A percentile compares a stretch with the other conserved stretches of the same genome.
Conservation (phyloP, 2,797 vertebrate species). For the Gymnothorax javanicus region DNA sequence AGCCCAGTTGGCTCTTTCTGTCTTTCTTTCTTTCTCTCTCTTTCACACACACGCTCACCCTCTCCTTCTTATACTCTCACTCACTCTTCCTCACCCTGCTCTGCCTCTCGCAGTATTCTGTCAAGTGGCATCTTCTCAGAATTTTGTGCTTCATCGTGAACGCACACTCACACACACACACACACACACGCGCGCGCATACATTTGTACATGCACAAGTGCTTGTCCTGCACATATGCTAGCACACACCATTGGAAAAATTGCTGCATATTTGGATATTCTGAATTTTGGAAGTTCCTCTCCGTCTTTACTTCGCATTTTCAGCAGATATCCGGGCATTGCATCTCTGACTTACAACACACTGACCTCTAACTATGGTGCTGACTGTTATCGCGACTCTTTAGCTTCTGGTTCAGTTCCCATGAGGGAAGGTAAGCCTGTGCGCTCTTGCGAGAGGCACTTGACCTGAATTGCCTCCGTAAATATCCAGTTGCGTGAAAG, state of each 20-base stretch:
- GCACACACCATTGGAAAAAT: neutral
- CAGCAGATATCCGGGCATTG: neutral
- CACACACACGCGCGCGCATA: neutral
- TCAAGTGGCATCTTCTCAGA: neutral
- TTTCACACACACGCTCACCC: neutral
- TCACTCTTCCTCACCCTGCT: neutral
- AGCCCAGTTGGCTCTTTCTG: constrained; percentile 8
- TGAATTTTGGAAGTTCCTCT: neutral
- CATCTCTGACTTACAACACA: neutral
- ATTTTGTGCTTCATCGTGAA: neutral
- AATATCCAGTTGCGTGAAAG: neutral
- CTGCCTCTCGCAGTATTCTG: neutral
- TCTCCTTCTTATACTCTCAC: neutral
- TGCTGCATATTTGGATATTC: neutral
- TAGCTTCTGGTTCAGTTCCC: neutral
- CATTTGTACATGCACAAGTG: neutral
- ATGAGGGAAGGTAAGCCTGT: neutral
- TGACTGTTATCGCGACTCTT: neutral
- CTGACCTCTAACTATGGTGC: neutral
- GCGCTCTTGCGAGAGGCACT: neutral
- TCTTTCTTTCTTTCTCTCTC: neutral
- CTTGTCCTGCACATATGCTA: neutral
- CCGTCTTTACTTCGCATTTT: neutral
- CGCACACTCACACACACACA: neutral
- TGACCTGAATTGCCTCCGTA: neutral